phyloP scores from a whole-genome alignment of 1,140 invertebrate species.

The Drosophila ficusphila region DNA sequence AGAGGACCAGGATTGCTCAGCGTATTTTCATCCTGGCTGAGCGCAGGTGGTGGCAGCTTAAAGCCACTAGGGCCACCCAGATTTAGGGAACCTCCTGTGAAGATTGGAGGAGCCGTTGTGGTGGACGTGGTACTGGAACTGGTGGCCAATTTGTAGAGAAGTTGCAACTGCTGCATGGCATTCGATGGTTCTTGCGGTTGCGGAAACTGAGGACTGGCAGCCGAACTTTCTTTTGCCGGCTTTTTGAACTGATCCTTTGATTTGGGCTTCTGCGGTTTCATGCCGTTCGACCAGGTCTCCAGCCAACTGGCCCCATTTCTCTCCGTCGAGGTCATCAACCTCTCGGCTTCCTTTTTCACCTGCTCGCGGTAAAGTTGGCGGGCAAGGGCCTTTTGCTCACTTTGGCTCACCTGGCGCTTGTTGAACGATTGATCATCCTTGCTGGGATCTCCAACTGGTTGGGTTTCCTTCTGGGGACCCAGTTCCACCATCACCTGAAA shows the following conservation, averaged over 20 bases:
- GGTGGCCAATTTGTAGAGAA: slow-evolving; percentile 77
- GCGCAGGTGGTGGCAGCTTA: slow-evolving; percentile 58
- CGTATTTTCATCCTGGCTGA: slow-evolving; percentile 54
- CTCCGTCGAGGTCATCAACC: slow-evolving; percentile 61
- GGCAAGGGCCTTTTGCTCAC: slow-evolving; percentile 40
- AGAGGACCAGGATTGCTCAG: slow-evolving; percentile 25
- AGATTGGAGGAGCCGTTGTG: slow-evolving; percentile 1
- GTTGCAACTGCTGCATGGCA: slow-evolving; percentile 71
- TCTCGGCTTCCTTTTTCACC: slow-evolving; percentile 28
- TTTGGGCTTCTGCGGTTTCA: slow-evolving; percentile 56
- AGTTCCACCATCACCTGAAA: slow-evolving; percentile 91
- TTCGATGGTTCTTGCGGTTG: slow-evolving; percentile 30
- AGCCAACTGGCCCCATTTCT: slow-evolving; percentile 68
- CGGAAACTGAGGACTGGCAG: slow-evolving; percentile 13
- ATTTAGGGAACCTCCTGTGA: slow-evolving; percentile 16
- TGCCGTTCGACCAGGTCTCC: slow-evolving; percentile 74
- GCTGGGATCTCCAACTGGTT: slow-evolving; percentile 85
- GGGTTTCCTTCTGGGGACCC: slow-evolving; percentile 90
- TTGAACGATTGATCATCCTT: slow-evolving; percentile 68
- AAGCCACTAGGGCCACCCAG: slow-evolving; percentile 55
- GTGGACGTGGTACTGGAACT: slow-evolving; percentile 16
- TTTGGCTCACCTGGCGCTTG: slow-evolving; percentile 74
- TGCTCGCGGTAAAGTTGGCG: slow-evolving; percentile 53
- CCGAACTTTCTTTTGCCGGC: slow-evolving; percentile 11
- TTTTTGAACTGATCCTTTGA: slow-evolving; percentile 9